These are phyloP conservation scores for Siniperca knerii DNA, from an alignment of 2,113 vertebrate species.

Conservation along the genomic window DNA sequence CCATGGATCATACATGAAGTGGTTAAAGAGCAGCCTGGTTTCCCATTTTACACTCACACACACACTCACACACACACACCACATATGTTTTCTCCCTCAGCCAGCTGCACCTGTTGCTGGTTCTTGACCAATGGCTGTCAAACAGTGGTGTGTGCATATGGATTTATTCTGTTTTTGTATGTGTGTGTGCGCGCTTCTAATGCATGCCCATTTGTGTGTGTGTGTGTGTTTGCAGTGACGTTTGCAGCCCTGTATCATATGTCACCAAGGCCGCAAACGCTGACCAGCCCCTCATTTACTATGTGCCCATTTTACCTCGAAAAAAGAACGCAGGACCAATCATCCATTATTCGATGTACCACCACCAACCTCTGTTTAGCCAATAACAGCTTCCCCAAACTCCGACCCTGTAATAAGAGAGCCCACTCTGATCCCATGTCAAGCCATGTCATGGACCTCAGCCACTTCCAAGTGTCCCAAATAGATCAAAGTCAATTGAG, in stretches of 20 bases:
- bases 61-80: constrained; percentile 26
- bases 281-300: constrained; percentile 69
- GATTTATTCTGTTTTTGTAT: constrained; percentile 10
- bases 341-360: constrained; percentile 73
- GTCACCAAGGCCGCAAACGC: constrained; percentile 44
- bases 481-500: constrained; percentile 67
- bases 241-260: constrained; percentile 48
- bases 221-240: constrained; percentile 10
- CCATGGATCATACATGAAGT: constrained; percentile 49
- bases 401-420: constrained; percentile 74
- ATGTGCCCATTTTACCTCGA: constrained; percentile 59
- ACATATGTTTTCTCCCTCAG: constrained; percentile 18
- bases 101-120: constrained; percentile 78
- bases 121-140: constrained; percentile 58
- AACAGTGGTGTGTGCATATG: constrained; percentile 21
- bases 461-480: constrained; percentile 53
- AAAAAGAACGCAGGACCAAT: constrained; percentile 63
- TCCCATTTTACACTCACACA: constrained; percentile 68
- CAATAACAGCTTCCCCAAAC: constrained; percentile 68
- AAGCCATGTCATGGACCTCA: constrained; percentile 63
- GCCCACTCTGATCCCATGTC: constrained; percentile 62
- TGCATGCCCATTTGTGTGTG: constrained; percentile 8
- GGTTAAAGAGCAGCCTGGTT: constrained; percentile 57
- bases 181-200: background rate
- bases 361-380: constrained; percentile 73